Percentiles rank a stretch among this genome's conserved stretches.
These are phyloP conservation scores for Intellagama lesueurii DNA, from an alignment of 2,797 vertebrate genomes.

Conservation along the genomic window DNA sequence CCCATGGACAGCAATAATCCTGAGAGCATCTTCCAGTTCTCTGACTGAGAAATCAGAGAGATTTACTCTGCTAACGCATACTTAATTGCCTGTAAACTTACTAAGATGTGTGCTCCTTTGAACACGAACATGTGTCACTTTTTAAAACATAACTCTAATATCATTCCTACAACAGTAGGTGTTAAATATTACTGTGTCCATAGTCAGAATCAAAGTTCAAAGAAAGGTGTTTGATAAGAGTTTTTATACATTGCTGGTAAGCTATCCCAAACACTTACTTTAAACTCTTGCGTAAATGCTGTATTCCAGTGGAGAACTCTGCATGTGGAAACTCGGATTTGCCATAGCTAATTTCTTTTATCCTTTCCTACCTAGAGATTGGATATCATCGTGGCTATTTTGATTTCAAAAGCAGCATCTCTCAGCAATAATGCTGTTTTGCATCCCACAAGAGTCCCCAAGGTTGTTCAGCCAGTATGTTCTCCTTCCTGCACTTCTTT, in stretches of 20 bases:
- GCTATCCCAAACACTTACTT: background rate
- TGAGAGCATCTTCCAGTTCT: conserved; percentile 88
- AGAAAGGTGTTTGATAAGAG: background rate
- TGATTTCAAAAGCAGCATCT: no score
- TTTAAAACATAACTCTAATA: conserved; percentile 59
- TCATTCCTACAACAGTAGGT: conserved; percentile 68
- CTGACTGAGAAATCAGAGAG: conserved; percentile 80
- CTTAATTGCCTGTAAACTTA: conserved; percentile 32
- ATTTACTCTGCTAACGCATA: conserved; percentile 61
- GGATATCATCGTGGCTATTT: no score
- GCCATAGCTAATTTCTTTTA: background rate
- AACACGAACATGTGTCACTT: conserved; percentile 50
- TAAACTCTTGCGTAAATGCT: background rate
- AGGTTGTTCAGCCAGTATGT: no score
- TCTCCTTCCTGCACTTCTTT: no score
- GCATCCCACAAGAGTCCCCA: no score
- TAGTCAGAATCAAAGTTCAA: conserved; percentile 41
- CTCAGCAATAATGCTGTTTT: no score
- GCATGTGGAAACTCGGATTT: background rate
- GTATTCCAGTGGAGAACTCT: background rate
- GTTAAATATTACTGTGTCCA: conserved; percentile 60
- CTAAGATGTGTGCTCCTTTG: conserved; percentile 7
- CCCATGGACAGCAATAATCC: conserved; percentile 77
- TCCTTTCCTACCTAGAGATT: background rate
- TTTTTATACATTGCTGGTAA: background rate